A percentile compares a stretch with the other conserved stretches of the same genome.
phyloP scores from a whole-genome alignment of 2,797 vertebrate genomes.

The Champsocephalus esox region DNA sequence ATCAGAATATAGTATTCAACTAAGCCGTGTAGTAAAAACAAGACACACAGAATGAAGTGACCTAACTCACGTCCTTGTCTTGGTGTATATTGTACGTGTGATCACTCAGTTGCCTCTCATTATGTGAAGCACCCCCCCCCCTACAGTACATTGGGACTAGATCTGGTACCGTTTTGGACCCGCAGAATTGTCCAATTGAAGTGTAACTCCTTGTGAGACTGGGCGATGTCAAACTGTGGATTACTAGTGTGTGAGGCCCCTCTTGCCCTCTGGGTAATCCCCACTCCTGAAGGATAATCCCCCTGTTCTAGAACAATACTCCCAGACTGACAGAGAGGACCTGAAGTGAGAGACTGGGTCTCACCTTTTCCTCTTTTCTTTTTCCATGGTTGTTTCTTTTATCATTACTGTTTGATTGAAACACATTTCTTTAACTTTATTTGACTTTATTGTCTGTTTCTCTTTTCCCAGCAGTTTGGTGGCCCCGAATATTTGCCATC shows the following conservation, averaged over 20 bases:
- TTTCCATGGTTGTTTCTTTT: not conserved
- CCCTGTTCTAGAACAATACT: conserved; percentile 11
- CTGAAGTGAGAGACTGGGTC: not conserved
- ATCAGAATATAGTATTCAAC: too few relatives aligned
- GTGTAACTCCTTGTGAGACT: not conserved
- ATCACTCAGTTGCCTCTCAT: not conserved
- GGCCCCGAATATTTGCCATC: too few relatives aligned
- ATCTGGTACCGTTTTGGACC: not conserved
- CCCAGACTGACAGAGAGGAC: not conserved
- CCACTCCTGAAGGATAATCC: conserved; percentile 33
- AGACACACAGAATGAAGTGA: too few relatives aligned
- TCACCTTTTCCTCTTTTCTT: not conserved
- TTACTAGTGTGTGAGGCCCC: conserved; percentile 21
- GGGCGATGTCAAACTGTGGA: conserved; percentile 10
- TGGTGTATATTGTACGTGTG: too few relatives aligned
- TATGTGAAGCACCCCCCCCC: not conserved
- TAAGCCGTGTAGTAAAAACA: too few relatives aligned
- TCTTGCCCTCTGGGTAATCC: conserved; percentile 40
- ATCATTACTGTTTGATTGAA: not conserved
- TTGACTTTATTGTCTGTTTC: not conserved
- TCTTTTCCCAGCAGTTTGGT: not conserved
- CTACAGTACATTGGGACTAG: not conserved
- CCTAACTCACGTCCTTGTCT: too few relatives aligned
- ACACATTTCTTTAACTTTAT: not conserved
- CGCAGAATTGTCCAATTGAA: not conserved